A percentile compares a stretch with the other conserved stretches of the same genome.
phyloP scores from a whole-genome alignment of 2,888 invertebrate species.

The Ecdyonurus torrentis region DNA sequence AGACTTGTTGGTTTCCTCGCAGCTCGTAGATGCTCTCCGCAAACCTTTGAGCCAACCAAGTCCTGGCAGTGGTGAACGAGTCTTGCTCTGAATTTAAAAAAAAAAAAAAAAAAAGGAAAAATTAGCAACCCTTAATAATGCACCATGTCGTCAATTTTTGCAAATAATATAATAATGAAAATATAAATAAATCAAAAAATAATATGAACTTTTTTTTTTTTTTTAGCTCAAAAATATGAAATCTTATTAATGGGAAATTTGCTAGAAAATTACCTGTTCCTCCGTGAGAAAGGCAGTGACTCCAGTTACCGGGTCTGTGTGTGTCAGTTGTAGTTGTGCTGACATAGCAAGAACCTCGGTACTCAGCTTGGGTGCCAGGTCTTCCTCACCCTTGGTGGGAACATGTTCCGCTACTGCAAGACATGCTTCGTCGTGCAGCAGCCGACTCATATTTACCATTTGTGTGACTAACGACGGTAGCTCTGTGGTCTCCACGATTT shows the following conservation, averaged over 20 bases:
- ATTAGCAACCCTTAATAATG: too few species aligned
- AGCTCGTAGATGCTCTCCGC: neutral
- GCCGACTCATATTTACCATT: slow-evolving; percentile 44
- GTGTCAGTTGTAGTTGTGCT: slow-evolving; percentile 37
- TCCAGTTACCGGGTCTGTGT: neutral
- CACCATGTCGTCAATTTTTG: too few species aligned
- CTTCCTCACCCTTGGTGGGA: slow-evolving; percentile 48
- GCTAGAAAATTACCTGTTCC: neutral
- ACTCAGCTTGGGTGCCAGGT: slow-evolving; percentile 49
- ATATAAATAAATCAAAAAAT: too few species aligned
- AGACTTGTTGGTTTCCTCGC: slow-evolving; percentile 29
- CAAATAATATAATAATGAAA: too few species aligned
- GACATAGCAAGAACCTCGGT: slow-evolving; percentile 50
- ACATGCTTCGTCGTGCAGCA: slow-evolving; percentile 57
- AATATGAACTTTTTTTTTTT: neutral
- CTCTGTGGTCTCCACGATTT: slow-evolving; percentile 51
- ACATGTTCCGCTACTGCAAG: slow-evolving; percentile 30
- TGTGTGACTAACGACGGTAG: slow-evolving; percentile 60
- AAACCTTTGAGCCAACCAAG: slow-evolving; percentile 45
- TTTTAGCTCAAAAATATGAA: neutral
- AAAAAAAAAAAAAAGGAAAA: too few species aligned
- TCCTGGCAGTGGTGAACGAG: slow-evolving; percentile 22
- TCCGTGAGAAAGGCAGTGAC: neutral
- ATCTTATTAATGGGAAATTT: neutral
- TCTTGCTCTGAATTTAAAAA: slow-evolving; percentile 1